Evolutionary conservation across 2,888 invertebrate species (phyloP).

Genomic region (Pollenia amentaria): DNA sequence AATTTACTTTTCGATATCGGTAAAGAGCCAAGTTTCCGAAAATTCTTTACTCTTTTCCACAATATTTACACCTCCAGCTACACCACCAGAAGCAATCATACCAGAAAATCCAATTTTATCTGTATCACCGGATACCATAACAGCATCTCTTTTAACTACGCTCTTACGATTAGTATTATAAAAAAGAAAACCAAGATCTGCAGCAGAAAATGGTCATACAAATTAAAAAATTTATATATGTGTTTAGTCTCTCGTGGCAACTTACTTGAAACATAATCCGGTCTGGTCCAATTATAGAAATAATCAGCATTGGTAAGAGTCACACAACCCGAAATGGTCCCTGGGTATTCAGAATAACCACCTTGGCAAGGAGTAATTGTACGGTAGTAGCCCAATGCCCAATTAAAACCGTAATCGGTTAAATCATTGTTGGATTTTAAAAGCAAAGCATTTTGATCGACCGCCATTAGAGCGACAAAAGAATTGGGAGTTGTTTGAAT

Average conservation of each 20-base stretch:
- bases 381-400: constrained; percentile 88
- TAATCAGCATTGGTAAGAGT: constrained; percentile 83
- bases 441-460: constrained; percentile 92
- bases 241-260: constrained; percentile 3
- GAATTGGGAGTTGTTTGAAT: constrained; percentile 94
- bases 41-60: constrained; percentile 86
- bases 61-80: background rate
- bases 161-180: constrained; percentile 45
- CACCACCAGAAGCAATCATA: background rate
- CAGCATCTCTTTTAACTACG: background rate
- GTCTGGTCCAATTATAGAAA: constrained; percentile 80
- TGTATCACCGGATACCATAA: background rate
- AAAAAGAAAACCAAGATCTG: constrained; percentile 27
- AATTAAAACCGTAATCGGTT: constrained; percentile 86
- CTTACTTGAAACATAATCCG: constrained; percentile 66
- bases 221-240: background rate
- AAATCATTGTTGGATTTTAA: constrained; percentile 88
- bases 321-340: constrained; percentile 80
- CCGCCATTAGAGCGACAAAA: constrained; percentile 93
- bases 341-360: constrained; percentile 81
- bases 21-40: constrained; percentile 89
- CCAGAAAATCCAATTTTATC: background rate
- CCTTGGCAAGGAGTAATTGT: constrained; percentile 83
- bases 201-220: constrained; percentile 45
- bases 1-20: constrained; percentile 83